These are phyloP conservation scores for Tamias sibiricus DNA, from an alignment of 2,113 vertebrate species.

Conservation along the genomic window DNA sequence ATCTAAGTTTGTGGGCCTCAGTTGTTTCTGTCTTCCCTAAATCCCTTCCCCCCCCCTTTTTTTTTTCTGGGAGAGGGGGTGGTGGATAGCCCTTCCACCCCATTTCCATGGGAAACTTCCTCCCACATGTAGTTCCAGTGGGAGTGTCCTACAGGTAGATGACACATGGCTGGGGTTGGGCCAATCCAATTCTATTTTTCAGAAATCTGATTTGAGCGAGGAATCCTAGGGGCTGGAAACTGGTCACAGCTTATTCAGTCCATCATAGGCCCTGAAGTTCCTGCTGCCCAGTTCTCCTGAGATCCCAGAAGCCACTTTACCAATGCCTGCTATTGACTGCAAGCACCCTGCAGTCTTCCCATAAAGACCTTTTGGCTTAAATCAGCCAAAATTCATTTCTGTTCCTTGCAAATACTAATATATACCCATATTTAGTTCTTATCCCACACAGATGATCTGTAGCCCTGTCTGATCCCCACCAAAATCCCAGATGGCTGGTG, in stretches of 20 bases:
- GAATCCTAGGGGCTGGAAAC: neutral
- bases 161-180: neutral
- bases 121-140: neutral
- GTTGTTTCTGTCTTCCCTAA: neutral
- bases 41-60: neutral
- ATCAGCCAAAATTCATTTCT: neutral
- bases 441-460: neutral
- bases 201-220: neutral
- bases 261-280: neutral
- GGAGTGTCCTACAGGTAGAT: neutral
- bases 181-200: neutral
- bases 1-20: neutral
- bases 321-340: neutral
- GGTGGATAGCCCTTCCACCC: neutral
- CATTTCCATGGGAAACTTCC: neutral
- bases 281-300: neutral
- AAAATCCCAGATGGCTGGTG: neutral
- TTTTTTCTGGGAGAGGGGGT: no score
- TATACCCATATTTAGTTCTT: neutral
- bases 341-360: neutral
- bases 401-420: neutral
- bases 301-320: neutral
- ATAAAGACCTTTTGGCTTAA: neutral
- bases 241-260: neutral
- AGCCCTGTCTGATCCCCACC: neutral